Percentiles rank a stretch among this genome's conserved stretches.
Conservation (phyloP, 1,140 invertebrate genomes). For the Drosophila funebris region DNA sequence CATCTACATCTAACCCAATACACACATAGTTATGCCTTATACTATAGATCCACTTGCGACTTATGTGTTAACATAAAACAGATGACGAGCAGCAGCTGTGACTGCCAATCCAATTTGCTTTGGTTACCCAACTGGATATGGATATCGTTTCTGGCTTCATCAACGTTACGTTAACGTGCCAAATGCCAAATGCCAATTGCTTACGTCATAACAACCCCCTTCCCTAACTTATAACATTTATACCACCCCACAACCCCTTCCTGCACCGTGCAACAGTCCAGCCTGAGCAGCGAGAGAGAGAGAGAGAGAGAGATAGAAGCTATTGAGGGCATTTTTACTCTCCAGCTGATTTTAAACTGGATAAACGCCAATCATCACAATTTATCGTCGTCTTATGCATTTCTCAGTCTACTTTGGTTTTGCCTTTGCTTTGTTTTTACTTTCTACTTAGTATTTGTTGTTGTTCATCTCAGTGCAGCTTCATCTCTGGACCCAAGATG, state of each 20-base stretch:
- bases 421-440: background rate
- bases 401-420: background rate
- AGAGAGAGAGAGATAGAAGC: background rate
- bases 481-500: slow-evolving; percentile 14
- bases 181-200: slow-evolving; percentile 11
- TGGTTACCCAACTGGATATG: slow-evolving; percentile 36
- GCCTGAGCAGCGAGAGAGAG: no score
- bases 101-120: slow-evolving; percentile 56
- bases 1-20: slow-evolving; percentile 5
- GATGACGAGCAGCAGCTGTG: slow-evolving; percentile 72
- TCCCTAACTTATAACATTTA: background rate
- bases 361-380: slow-evolving; percentile 14
- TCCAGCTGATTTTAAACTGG: slow-evolving; percentile 6
- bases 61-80: slow-evolving; percentile 76
- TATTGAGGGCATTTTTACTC: background rate
- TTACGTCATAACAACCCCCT: slow-evolving; percentile 19
- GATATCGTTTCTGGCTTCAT: slow-evolving; percentile 24
- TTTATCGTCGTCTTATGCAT: background rate
- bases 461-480: slow-evolving; percentile 36
- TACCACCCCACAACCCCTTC: background rate
- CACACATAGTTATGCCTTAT: background rate
- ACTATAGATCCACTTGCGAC: slow-evolving; percentile 32
- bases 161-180: slow-evolving; percentile 24
- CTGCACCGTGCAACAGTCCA: background rate
- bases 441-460: no score